Conservation (phyloP, 2,113 vertebrate species). For the Spermophilus dauricus region DNA sequence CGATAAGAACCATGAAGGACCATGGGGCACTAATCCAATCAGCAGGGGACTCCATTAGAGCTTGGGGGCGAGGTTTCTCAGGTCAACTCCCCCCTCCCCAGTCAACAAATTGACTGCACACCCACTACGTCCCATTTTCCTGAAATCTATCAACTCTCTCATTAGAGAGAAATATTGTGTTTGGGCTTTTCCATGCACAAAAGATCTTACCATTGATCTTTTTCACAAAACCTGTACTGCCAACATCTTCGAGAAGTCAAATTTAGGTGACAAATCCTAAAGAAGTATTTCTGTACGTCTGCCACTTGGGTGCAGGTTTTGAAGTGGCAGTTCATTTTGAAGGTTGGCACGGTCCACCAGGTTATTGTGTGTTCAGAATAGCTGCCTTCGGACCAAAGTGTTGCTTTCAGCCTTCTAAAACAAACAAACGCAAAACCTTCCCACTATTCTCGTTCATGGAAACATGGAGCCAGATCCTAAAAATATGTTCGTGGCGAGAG, state of each 20-base stretch:
- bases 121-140: background rate
- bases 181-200: background rate
- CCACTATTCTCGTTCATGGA: slow-evolving; percentile 53
- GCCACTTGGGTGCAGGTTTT: background rate
- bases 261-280: background rate
- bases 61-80: background rate
- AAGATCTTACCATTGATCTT: background rate
- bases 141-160: background rate
- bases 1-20: background rate
- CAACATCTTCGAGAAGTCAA: background rate
- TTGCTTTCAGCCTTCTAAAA: background rate
- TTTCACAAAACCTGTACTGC: background rate
- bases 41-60: background rate
- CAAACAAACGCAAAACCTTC: slow-evolving; percentile 23
- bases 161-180: background rate
- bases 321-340: background rate
- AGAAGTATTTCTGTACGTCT: background rate
- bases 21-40: background rate
- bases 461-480: slow-evolving; percentile 9
- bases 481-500: background rate
- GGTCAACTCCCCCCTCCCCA: too few species aligned
- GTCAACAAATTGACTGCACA: background rate
- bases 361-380: background rate
- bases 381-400: background rate
- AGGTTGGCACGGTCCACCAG: background rate